Conservation (phyloP, 2,888 invertebrate species). For the Platycheirus albimanus region DNA sequence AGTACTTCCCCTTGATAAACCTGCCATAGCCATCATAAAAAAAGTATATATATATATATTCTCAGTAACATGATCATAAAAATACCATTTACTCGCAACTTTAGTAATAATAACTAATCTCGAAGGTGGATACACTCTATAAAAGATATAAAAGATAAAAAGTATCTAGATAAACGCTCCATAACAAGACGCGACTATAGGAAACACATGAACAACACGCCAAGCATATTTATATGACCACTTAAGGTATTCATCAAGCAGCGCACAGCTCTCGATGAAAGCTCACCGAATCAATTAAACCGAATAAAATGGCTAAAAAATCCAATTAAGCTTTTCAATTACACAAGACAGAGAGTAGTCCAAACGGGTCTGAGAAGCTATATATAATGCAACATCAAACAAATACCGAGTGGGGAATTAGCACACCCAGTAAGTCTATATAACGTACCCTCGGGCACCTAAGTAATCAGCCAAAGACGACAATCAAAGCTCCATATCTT, state of each 20-base stretch:
- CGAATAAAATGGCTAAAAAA: constrained; percentile 59
- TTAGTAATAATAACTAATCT: constrained; percentile 48
- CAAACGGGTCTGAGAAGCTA: not conserved
- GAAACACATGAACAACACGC: not conserved
- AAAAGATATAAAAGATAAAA: constrained; percentile 48
- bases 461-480: constrained; percentile 49
- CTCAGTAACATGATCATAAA: constrained; percentile 65
- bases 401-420: constrained; percentile 63
- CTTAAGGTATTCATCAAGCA: constrained; percentile 11
- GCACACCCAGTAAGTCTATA: constrained; percentile 40
- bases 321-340: constrained; percentile 73
- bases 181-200: not conserved
- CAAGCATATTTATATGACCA: not conserved
- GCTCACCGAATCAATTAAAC: constrained; percentile 68
- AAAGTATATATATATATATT: no score
- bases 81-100: constrained; percentile 43
- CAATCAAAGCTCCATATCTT: constrained; percentile 58
- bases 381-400: constrained; percentile 51
- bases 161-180: constrained; percentile 56
- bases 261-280: constrained; percentile 45
- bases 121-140: constrained; percentile 62
- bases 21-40: not conserved
- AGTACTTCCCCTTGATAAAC: constrained; percentile 18
- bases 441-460: constrained; percentile 33
- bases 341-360: constrained; percentile 1